Evolutionary conservation across 2,888 invertebrate genomes (phyloP), one percentile per base, ranked within the genome.

Genomic region (Melanchra persicariae): DNA sequence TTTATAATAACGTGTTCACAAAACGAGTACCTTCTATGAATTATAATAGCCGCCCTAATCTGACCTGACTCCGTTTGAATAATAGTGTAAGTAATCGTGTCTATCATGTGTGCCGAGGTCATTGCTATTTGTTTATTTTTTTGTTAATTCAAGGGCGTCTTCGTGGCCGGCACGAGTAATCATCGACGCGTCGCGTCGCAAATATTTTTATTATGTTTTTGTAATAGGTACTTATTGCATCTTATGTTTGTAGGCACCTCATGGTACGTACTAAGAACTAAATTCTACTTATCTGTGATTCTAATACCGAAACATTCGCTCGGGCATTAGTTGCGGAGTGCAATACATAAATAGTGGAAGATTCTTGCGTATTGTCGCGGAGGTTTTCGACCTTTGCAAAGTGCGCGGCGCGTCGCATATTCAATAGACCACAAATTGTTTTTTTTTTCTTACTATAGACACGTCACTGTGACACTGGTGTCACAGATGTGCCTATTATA

Each of bases 101-200:
- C 91, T 93, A 91, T 92, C 91, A 92, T 91, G 89, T 93, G 92
- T 93, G 93, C 92, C 94, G 95, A 94, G 95, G 94, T 94, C 94
- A 91, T 92, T 93, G 90, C 89, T 94, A 93, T 94, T 94, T 94
- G 92, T 93, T 94, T 93, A 92, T 92, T 90, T 94, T 93, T 94
- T 93, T 91, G 89, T 89, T 87, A 91, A 90, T 94, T 94, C 95
- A 95, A 95, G 95, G 95, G 93, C 94, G 87, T 84, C 79, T 83
- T 83, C 79, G 77, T 76, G 79, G 80, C 80, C 81, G 79, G 82
- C 79, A 75, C 86, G 78, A 79, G 72, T 73, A 85, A 77, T 81
- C 78, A 70, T 62, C 82, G 74, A 65, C 70, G 79, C 72, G 75
- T 77, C 69, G 80, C 78, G 66, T 70, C 82, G 77, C 79, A 74